Percentiles rank a stretch among this genome's conserved stretches.
phyloP scores from a whole-genome alignment of 2,797 vertebrate species.

The Sylvia borin region DNA sequence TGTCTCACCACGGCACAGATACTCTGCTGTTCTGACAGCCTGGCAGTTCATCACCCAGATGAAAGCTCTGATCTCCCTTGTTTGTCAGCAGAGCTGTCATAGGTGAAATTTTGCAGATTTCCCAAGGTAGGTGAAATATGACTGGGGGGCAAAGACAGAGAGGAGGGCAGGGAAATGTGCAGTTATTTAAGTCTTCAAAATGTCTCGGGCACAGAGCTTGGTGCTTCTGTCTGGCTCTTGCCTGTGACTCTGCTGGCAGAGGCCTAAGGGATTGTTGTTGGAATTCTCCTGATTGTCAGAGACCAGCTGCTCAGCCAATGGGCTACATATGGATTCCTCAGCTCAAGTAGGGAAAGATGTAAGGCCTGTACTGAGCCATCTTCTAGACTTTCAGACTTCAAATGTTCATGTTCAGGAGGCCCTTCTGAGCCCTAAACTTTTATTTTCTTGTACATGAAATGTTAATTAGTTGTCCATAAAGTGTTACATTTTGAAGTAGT shows the following conservation, averaged over 20 bases:
- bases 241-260: not conserved
- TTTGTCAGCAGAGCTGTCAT: constrained; percentile 59
- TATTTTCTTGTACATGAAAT: not conserved
- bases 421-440: not conserved
- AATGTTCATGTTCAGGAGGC: not conserved
- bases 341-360: not conserved
- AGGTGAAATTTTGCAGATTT: constrained; percentile 62
- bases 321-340: not conserved
- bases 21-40: constrained; percentile 8
- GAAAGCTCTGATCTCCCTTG: constrained; percentile 48
- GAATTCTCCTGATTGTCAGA: not conserved
- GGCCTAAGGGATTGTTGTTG: constrained; percentile 13
- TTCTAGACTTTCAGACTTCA: not conserved
- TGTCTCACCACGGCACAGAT: constrained; percentile 22
- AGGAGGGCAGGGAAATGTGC: not conserved
- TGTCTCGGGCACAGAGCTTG: not conserved
- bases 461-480: not conserved
- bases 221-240: not conserved
- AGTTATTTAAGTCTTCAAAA: not conserved
- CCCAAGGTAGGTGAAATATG: constrained; percentile 48
- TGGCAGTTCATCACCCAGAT: constrained; percentile 59
- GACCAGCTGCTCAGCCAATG: not conserved
- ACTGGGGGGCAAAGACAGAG: constrained; percentile 41
- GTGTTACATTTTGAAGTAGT: not conserved
- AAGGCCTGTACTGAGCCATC: not conserved